Evolutionary conservation across 2,113 vertebrate species (phyloP).

Genomic region (Pluvianellus socialis): DNA sequence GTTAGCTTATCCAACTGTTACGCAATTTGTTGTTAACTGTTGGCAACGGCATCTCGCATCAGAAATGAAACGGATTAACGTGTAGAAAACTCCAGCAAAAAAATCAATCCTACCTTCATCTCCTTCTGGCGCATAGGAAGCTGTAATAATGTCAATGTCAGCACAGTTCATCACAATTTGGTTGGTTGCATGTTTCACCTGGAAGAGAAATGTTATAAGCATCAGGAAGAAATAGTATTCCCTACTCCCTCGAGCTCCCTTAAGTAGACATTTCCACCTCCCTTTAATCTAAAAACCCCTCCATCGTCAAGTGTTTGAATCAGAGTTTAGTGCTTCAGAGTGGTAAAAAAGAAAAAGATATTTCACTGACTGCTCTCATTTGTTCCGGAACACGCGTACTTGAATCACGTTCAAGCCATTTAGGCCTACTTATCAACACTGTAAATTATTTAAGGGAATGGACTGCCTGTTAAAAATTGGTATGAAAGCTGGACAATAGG

Average conservation of each 20-base stretch:
- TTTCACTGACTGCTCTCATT: background rate
- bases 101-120: conserved; percentile 85
- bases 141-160: conserved; percentile 98
- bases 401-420: background rate
- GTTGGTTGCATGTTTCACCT: conserved; percentile 95
- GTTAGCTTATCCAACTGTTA: background rate
- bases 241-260: background rate
- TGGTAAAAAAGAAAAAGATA: background rate
- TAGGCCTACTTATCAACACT: background rate
- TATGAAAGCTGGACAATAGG: background rate
- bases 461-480: background rate
- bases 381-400: fast-evolving
- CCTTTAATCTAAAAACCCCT: fast-evolving
- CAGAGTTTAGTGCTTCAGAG: background rate
- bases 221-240: background rate
- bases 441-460: background rate
- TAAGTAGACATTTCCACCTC: background rate
- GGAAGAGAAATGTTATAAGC: conserved; percentile 42
- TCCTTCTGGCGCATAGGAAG: conserved; percentile 91
- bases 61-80: background rate
- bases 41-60: background rate
- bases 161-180: conserved; percentile 99
- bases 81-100: background rate
- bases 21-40: background rate
- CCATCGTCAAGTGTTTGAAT: too few relatives aligned